phyloP scores from a whole-genome alignment of 2,888 invertebrate species.

The Heliconius ismenius region DNA sequence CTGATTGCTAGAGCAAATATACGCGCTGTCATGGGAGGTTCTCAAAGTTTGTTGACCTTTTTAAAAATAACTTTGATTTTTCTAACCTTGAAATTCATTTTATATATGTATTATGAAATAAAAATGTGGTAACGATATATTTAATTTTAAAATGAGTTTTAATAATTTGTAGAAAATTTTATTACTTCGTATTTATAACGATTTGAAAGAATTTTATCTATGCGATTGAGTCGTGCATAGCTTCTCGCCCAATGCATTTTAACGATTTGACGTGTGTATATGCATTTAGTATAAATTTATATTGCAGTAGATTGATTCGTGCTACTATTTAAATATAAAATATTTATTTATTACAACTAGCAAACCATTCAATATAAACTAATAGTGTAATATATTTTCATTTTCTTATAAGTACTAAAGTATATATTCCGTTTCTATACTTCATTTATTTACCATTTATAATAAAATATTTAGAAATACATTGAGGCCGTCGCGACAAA shows the following conservation, averaged over 20 bases:
- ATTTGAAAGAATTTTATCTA: neutral
- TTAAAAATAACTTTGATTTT: constrained; percentile 48
- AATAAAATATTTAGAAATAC: no score
- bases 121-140: no score
- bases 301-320: constrained; percentile 36
- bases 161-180: neutral
- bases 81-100: constrained; percentile 32
- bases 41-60: constrained; percentile 64
- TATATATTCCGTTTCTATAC: no score
- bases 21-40: constrained; percentile 56
- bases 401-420: no score
- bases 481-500: no score
- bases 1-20: constrained; percentile 69
- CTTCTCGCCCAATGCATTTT: constrained; percentile 39
- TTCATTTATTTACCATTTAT: no score
- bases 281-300: constrained; percentile 36
- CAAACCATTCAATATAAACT: no score
- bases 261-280: constrained; percentile 31
- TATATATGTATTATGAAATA: neutral
- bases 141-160: neutral
- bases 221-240: constrained; percentile 41
- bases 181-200: neutral
- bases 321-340: constrained; percentile 36
- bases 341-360: constrained; percentile 5
- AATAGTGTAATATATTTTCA: no score